phyloP scores from a whole-genome alignment of 2,113 vertebrate genomes.

The Petroica traversi region DNA sequence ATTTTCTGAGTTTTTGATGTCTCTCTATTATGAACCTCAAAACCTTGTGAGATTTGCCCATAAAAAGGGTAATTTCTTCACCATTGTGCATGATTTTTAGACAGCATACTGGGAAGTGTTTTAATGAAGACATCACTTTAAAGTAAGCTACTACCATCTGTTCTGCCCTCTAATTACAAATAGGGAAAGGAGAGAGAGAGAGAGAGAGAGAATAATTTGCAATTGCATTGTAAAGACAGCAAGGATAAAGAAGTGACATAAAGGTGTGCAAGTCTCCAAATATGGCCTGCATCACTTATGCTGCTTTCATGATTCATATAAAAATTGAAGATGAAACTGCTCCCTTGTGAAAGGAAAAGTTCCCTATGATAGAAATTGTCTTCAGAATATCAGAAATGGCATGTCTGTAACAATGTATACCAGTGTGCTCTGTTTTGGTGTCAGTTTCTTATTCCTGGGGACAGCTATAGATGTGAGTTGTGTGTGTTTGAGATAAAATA shows the following conservation, averaged over 20 bases:
- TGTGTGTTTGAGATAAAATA: background rate
- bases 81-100: background rate
- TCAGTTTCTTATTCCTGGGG: background rate
- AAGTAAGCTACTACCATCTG: slow-evolving; percentile 37
- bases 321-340: slow-evolving; percentile 13
- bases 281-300: background rate
- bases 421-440: background rate
- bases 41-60: background rate
- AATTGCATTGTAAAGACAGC: background rate
- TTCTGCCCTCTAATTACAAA: slow-evolving; percentile 52
- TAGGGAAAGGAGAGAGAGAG: background rate
- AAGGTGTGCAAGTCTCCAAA: background rate
- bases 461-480: background rate
- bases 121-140: slow-evolving; percentile 47
- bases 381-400: background rate
- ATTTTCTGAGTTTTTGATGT: background rate
- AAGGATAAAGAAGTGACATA: background rate
- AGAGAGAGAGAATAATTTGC: background rate
- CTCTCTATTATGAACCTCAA: background rate
- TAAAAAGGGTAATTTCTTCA: background rate
- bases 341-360: background rate
- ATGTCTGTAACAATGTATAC: background rate
- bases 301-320: background rate
- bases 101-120: slow-evolving; percentile 11
- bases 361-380: background rate